Evolutionary conservation across 2,113 vertebrate genomes (phyloP).

Genomic region (Dipodomys ordii): DNA sequence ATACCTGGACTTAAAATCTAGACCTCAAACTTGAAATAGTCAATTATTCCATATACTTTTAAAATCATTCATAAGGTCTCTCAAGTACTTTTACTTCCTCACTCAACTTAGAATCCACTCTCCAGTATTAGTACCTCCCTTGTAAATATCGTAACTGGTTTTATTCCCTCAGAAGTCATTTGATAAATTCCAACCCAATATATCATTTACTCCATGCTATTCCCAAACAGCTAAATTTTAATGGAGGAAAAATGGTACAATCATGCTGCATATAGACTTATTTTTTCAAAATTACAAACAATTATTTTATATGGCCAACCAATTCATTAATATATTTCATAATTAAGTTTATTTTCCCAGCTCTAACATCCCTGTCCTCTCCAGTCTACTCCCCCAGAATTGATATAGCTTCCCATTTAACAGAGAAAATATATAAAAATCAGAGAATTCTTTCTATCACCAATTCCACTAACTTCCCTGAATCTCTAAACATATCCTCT

Average conservation of each 20-base stretch:
- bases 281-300: constrained; percentile 8
- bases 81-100: background rate
- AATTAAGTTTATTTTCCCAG: background rate
- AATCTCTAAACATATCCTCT: no score
- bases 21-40: no score
- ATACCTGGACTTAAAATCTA: no score
- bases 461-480: background rate
- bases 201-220: no score
- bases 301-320: constrained; percentile 1
- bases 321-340: constrained; percentile 4
- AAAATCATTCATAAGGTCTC: background rate
- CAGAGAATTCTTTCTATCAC: background rate
- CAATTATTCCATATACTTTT: background rate
- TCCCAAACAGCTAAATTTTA: no score
- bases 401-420: background rate
- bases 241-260: no score
- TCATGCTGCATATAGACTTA: no score
- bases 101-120: background rate
- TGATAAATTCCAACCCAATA: no score
- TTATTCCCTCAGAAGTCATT: no score
- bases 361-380: background rate
- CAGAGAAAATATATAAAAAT: background rate
- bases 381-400: background rate
- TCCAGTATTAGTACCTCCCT: background rate
- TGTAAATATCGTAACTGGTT: background rate